Percentiles rank a stretch among this genome's conserved stretches.
Evolutionary conservation across 2,888 invertebrate genomes (phyloP).

Genomic region (Eumerus sabulonum): DNA sequence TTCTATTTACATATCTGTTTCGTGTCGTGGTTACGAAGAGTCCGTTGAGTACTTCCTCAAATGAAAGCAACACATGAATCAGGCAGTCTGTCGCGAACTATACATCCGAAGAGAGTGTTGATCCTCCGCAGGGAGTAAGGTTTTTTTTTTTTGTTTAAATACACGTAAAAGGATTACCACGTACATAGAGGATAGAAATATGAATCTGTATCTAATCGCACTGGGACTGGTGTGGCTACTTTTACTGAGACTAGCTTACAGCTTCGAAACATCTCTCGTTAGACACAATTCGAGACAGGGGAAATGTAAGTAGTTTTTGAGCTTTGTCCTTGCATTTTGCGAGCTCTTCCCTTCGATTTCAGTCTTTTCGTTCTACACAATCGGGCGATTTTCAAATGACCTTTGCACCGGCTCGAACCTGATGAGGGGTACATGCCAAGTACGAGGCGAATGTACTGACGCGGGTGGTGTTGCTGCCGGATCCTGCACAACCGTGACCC

Average conservation of each 20-base stretch:
- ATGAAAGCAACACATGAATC: constrained; percentile 30
- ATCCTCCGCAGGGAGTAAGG: constrained; percentile 4
- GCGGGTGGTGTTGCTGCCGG: constrained; percentile 87
- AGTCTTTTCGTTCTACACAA: constrained; percentile 86
- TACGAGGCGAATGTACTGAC: constrained; percentile 86
- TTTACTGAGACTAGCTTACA: constrained; percentile 35
- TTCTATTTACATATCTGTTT: constrained; percentile 45
- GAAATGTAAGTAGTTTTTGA: constrained; percentile 46
- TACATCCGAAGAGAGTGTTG: constrained; percentile 18
- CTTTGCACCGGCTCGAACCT: constrained; percentile 84
- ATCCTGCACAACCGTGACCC: constrained; percentile 83
- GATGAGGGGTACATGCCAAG: constrained; percentile 87
- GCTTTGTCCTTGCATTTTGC: not conserved
- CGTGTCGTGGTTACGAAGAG: not conserved
- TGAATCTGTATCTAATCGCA: constrained; percentile 47
- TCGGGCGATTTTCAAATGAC: constrained; percentile 88
- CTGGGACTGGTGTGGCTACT: constrained; percentile 48
- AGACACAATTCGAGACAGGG: constrained; percentile 24
- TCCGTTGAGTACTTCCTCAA: not conserved
- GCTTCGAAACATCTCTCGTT: constrained; percentile 15
- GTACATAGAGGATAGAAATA: constrained; percentile 1
- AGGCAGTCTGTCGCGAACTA: constrained; percentile 43
- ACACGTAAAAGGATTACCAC: no score
- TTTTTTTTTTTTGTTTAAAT: no score
- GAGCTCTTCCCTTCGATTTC: constrained; percentile 51